phyloP scores from a whole-genome alignment of 2,113 vertebrate species.

The Apistogramma diplotaenia region DNA sequence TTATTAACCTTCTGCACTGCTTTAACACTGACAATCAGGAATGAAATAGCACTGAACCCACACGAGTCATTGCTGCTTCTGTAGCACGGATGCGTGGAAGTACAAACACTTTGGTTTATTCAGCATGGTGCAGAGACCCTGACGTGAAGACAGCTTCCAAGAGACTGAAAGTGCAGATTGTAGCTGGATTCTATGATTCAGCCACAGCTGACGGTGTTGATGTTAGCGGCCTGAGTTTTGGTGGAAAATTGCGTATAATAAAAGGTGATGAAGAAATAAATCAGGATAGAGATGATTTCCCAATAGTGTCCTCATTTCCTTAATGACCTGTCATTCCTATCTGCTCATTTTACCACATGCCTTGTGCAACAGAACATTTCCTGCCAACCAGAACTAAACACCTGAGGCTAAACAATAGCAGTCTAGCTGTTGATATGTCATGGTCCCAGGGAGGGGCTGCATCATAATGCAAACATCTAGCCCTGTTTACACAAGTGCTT shows the following conservation, averaged over 20 bases:
- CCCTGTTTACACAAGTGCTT: slow-evolving; percentile 71
- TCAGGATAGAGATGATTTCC: slow-evolving; percentile 33
- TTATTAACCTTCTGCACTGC: not conserved
- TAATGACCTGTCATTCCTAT: slow-evolving; percentile 40
- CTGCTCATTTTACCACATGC: slow-evolving; percentile 41
- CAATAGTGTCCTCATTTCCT: slow-evolving; percentile 31
- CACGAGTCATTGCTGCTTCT: not conserved
- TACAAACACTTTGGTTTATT: not conserved
- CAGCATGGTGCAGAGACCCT: not conserved
- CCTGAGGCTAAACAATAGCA: slow-evolving; percentile 68
- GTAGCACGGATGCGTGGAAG: not conserved
- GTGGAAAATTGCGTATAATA: not conserved
- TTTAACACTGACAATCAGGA: not conserved
- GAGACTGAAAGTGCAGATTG: slow-evolving; percentile 25
- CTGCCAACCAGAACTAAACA: slow-evolving; percentile 64
- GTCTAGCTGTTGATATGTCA: slow-evolving; percentile 48
- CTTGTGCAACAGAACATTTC: slow-evolving; percentile 60
- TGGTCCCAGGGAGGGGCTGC: slow-evolving; percentile 55
- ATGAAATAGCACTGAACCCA: not conserved
- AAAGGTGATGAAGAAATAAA: slow-evolving; percentile 9
- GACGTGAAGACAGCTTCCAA: not conserved
- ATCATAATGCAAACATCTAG: slow-evolving; percentile 49
- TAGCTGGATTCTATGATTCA: not conserved
- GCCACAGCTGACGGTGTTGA: not conserved
- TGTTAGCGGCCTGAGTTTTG: not conserved